These are phyloP conservation scores for Cryptoprocta ferox DNA, from an alignment of 2,797 vertebrate species.

Conservation along the genomic window DNA sequence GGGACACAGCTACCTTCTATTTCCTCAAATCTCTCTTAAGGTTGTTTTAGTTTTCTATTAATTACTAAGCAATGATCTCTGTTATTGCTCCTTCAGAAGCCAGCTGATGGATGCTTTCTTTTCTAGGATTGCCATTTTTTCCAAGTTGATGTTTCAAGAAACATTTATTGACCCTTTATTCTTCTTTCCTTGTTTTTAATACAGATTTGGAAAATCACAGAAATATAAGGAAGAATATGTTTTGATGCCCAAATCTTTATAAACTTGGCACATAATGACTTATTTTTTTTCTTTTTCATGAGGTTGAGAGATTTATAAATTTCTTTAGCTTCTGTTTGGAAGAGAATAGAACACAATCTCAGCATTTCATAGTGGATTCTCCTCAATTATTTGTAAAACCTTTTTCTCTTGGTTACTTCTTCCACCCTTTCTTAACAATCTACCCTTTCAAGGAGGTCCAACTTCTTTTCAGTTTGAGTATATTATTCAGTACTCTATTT, in stretches of 20 bases:
- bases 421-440: not conserved
- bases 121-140: not conserved
- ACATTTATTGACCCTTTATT: not conserved
- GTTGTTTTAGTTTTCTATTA: not conserved
- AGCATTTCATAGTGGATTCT: not conserved
- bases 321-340: not conserved
- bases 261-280: accelerated
- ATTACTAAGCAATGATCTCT: not conserved
- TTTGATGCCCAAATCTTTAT: not conserved
- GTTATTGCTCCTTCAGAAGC: not conserved
- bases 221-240: not conserved
- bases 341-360: not conserved
- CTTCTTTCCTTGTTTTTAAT: not conserved
- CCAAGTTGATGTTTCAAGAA: not conserved
- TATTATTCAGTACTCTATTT: not conserved
- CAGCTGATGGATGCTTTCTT: not conserved
- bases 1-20: not conserved
- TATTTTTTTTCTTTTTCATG: not conserved
- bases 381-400: not conserved
- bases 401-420: not conserved
- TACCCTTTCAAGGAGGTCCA: not conserved
- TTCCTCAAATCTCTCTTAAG: not conserved
- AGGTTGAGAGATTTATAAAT: not conserved
- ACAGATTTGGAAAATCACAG: not conserved
- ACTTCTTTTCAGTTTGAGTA: not conserved